Evolutionary conservation across 2,888 invertebrate species (phyloP).

Genomic region (Drosophila aldrichi): DNA sequence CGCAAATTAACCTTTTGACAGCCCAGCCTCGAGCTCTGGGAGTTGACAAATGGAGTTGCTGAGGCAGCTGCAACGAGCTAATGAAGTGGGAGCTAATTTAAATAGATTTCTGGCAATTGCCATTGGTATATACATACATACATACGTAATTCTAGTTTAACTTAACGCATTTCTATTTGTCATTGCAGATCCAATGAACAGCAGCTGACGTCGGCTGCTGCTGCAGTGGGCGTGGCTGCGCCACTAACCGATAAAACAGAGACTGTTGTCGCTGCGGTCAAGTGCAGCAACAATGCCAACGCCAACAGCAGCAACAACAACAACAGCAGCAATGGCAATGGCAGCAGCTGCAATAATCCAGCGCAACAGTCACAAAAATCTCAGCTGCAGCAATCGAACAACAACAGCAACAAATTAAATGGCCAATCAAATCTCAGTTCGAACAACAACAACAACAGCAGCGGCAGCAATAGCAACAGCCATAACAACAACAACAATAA

Average conservation of each 20-base stretch:
- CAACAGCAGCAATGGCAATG: conserved; percentile 57
- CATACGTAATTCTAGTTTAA: background rate
- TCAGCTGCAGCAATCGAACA: conserved; percentile 62
- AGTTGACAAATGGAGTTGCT: conserved; percentile 5
- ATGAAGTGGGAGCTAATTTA: conserved; percentile 4
- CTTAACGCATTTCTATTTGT: background rate
- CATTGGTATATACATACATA: no score
- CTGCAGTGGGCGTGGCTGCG: conserved; percentile 39
- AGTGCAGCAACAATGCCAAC: conserved; percentile 24
- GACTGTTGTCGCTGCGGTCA: conserved; percentile 26
- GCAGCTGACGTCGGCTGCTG: conserved; percentile 52
- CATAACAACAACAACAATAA: conserved; percentile 20
- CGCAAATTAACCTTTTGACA: conserved; percentile 82
- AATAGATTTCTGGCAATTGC: background rate
- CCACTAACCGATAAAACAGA: conserved; percentile 46
- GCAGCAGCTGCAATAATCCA: conserved; percentile 54
- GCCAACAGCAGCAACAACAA: conserved; percentile 28
- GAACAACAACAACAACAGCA: conserved; percentile 36
- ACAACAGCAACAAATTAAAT: conserved; percentile 56
- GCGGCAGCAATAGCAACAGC: conserved; percentile 16
- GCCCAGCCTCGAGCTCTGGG: conserved; percentile 43
- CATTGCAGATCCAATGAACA: conserved; percentile 71
- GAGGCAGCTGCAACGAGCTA: background rate
- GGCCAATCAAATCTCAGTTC: conserved; percentile 66
- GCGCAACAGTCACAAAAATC: conserved; percentile 62